Evolutionary conservation across 2,113 vertebrate genomes (phyloP).

Genomic region (Gallinago media): DNA sequence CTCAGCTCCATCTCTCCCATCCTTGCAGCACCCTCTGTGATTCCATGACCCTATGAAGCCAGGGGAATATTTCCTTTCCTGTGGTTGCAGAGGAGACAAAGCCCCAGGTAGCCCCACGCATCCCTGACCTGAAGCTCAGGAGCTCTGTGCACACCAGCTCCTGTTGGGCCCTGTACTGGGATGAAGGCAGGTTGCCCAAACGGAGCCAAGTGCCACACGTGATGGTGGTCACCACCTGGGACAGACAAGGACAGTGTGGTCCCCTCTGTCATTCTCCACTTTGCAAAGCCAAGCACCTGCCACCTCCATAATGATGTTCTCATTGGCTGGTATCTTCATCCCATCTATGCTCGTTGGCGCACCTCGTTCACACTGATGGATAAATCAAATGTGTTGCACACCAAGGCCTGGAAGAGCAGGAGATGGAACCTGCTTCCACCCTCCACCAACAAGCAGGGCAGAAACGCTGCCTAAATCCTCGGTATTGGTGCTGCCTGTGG

Average conservation of each 20-base stretch:
- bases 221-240: background rate
- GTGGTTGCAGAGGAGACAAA: background rate
- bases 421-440: background rate
- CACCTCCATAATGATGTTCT: background rate
- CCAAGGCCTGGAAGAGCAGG: background rate
- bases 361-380: background rate
- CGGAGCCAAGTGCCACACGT: background rate
- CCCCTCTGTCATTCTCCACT: background rate
- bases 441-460: background rate
- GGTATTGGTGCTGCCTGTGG: rapidly evolving
- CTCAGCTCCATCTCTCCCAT: rapidly evolving
- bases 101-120: background rate
- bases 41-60: rapidly evolving
- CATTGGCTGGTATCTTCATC: background rate
- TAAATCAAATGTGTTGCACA: background rate
- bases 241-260: rapidly evolving
- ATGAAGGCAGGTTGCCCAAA: background rate
- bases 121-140: background rate
- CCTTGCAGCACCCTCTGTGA: background rate
- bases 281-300: background rate
- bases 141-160: background rate
- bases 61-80: background rate
- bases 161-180: rapidly evolving
- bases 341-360: rapidly evolving
- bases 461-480: background rate